Base-by-base conservation (phyloP, 2,888 invertebrate genomes). In the Stictocephala bisonia region DNA sequence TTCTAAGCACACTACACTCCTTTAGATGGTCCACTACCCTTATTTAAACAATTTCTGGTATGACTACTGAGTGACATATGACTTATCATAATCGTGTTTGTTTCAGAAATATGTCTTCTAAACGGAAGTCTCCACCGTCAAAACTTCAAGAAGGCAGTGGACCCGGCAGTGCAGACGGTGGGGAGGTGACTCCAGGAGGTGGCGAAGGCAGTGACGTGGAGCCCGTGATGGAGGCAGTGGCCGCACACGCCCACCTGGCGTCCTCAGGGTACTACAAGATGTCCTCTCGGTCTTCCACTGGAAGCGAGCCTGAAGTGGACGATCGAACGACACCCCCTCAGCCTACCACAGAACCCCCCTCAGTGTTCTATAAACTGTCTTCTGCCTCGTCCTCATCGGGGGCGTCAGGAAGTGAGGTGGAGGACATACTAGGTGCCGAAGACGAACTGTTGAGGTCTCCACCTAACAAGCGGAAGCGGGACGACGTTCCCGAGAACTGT, bases 101-200 rank as follows among this genome's bases (percentile, higher is more conserved):
- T 89, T 88, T 78, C 91, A 93, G 93, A 90, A 95, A 91, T 88
- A 96, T 96, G 96, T 96, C 95, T 90, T 95, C 95, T 87, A 96
- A 96, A 91, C 91, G 96, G 87, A 96, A 96, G 88, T 96, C 95
- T 85, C 95, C 95, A 85, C 96, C 96, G 85, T 94, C 94, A 82
- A 96, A 96, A 89, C 89, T 95, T 86, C 88, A 89, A 84, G 94
- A 95, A 89, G 91, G 92, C 88, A 87, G 85, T 87, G 85, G 69
- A 15, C 71, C 58, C 41, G 50, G 24, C 27, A 74, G 74, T 31
- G 72, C 51, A 56, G 73, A 64, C 56, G 73, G 71, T 26, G 74
- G 31, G 24, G 70, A 66, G 51, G 70, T 35, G 58, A 51, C 53
- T 20, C 48, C 51, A 27, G 18, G 66, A 51, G 31, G 51, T 48